Percentiles rank a stretch among this genome's conserved stretches.
Evolutionary conservation across 53 echinoderm and acorn worm species (phyloP).

Genomic region (Stichopus horrens): DNA sequence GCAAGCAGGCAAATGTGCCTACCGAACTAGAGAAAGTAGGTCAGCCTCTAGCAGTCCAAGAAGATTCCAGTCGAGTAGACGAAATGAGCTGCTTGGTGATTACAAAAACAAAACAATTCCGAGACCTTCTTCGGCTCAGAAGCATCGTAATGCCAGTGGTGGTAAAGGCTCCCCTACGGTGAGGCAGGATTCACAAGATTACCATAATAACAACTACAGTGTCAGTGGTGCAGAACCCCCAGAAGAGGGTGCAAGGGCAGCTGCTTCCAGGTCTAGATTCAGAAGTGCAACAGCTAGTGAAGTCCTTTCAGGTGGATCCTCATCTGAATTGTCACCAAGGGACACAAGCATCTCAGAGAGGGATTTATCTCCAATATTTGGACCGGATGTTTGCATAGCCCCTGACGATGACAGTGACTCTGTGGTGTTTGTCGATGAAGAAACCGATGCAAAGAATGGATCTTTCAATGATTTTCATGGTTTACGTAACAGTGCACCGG

Average conservation of each 20-base stretch:
- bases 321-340: slow-evolving; percentile 34
- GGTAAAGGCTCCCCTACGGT: slow-evolving; percentile 4
- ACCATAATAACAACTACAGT: slow-evolving; percentile 42
- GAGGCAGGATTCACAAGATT: slow-evolving; percentile 14
- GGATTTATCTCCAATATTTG: slow-evolving; percentile 59
- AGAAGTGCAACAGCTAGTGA: slow-evolving; percentile 64
- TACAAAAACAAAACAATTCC: slow-evolving; percentile 44
- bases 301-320: slow-evolving; percentile 54
- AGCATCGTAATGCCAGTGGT: background rate
- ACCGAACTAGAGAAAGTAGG: slow-evolving; percentile 62
- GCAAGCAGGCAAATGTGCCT: slow-evolving; percentile 85
- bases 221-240: background rate
- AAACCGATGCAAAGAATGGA: slow-evolving; percentile 67
- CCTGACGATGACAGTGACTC: slow-evolving; percentile 79
- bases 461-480: slow-evolving; percentile 79
- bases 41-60: slow-evolving; percentile 66
- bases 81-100: slow-evolving; percentile 26
- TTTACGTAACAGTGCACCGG: slow-evolving; percentile 74
- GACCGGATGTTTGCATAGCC: slow-evolving; percentile 71
- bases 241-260: background rate
- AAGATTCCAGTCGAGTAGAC: slow-evolving; percentile 37
- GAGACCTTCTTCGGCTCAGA: slow-evolving; percentile 32
- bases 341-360: slow-evolving; percentile 46
- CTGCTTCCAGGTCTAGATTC: slow-evolving; percentile 50
- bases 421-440: slow-evolving; percentile 81